phyloP scores from a whole-genome alignment of 2,797 vertebrate genomes.

The Phylloscopus collybita region DNA sequence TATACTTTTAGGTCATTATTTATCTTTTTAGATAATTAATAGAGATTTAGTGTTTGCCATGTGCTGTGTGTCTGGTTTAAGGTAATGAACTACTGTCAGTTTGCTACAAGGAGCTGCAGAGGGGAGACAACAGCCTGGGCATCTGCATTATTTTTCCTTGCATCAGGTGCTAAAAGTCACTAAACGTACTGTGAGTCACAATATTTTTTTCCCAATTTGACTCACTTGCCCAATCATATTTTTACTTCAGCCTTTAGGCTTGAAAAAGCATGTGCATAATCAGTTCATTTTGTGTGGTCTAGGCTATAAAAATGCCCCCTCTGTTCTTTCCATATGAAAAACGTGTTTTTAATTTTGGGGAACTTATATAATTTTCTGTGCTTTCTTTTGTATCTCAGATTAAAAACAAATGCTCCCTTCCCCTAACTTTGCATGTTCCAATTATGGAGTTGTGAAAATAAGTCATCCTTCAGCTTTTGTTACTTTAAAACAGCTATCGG shows the following conservation, averaged over 20 bases:
- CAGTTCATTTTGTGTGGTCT: constrained; percentile 97
- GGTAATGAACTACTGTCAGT: background rate
- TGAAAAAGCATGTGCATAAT: constrained; percentile 80
- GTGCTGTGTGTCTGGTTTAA: background rate
- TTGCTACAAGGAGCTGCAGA: background rate
- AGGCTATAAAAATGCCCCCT: constrained; percentile 86
- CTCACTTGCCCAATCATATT: constrained; percentile 57
- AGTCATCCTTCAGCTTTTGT: constrained; percentile 83
- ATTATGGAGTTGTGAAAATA: constrained; percentile 99
- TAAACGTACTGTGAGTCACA: background rate
- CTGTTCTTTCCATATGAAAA: constrained; percentile 92
- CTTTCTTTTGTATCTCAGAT: constrained; percentile 92
- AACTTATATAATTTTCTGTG: constrained; percentile 94
- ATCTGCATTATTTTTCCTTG: constrained; percentile 40
- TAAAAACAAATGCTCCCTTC: constrained; percentile 93
- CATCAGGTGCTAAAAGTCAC: constrained; percentile 64
- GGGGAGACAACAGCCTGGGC: background rate
- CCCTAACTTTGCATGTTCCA: constrained; percentile 92
- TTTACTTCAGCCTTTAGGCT: constrained; percentile 70
- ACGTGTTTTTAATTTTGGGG: constrained; percentile 94
- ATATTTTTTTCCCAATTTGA: constrained; percentile 58
- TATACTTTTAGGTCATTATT: background rate
- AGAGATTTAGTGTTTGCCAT: background rate
- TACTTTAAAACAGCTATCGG: constrained; percentile 90
- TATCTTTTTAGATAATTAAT: background rate